These are phyloP conservation scores for Gyrodactylus bullatarudis DNA, from an alignment of 1,140 invertebrate species.

Conservation along the genomic window DNA sequence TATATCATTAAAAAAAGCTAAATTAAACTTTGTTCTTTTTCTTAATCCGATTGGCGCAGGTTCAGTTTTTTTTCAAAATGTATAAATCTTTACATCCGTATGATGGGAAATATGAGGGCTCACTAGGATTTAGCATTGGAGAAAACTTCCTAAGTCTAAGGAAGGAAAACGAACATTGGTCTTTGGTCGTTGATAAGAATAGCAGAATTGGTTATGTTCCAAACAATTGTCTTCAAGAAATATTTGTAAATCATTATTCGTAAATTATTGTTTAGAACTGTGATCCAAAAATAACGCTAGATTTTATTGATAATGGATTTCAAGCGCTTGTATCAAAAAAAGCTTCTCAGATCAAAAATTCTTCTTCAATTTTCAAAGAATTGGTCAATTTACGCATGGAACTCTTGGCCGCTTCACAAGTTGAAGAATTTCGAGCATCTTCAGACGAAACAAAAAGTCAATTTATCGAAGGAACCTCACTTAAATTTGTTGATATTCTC, in stretches of 20 bases:
- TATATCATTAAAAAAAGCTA: too few species aligned
- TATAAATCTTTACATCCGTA: neutral
- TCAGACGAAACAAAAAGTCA: neutral
- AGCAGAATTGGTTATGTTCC: neutral
- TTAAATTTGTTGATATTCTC: neutral
- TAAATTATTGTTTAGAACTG: neutral
- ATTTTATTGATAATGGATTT: neutral
- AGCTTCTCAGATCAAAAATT: neutral
- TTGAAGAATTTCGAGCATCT: neutral
- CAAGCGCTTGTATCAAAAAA: neutral
- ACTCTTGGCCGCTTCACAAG: neutral
- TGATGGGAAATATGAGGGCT: neutral
- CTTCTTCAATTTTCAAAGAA: neutral
- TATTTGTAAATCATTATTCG: neutral
- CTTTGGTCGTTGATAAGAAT: neutral
- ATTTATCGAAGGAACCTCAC: neutral
- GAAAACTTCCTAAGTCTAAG: neutral
- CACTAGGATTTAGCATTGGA: neutral
- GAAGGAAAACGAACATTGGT: neutral
- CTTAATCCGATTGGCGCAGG: too few species aligned
- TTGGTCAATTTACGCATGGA: neutral
- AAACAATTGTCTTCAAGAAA: neutral
- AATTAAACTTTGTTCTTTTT: too few species aligned
- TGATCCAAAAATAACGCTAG: neutral
- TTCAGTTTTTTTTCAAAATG: too few species aligned